phyloP scores from a whole-genome alignment of 2,113 vertebrate species.

The Tinamus guttatus region DNA sequence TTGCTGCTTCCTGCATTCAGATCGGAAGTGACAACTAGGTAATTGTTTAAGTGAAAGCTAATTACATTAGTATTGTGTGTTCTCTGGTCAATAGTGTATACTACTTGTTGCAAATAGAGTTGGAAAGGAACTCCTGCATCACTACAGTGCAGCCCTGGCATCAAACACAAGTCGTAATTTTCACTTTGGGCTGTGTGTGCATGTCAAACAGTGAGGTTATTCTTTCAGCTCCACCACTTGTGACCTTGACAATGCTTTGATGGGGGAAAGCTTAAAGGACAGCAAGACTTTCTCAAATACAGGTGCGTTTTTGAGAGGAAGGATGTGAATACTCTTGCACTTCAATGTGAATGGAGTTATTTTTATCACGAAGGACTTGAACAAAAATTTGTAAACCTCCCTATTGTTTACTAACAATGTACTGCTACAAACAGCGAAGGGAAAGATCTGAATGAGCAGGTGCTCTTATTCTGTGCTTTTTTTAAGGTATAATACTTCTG shows the following conservation, averaged over 20 bases:
- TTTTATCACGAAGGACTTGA: conserved; percentile 35
- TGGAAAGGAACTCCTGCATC: neutral
- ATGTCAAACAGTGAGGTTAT: neutral
- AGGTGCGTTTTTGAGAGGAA: neutral
- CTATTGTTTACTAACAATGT: conserved; percentile 65
- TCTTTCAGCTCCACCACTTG: neutral
- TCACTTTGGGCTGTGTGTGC: neutral
- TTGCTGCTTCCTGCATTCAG: conserved; percentile 34
- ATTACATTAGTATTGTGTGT: conserved; percentile 3
- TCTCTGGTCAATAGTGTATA: neutral
- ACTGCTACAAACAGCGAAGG: conserved; percentile 29
- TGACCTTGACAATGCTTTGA: neutral
- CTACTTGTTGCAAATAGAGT: neutral
- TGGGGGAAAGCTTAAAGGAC: neutral
- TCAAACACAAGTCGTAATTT: neutral
- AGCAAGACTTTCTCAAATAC: neutral
- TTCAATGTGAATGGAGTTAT: conserved; percentile 5
- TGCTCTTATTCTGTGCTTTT: conserved; percentile 17
- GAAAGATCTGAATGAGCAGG: conserved; percentile 14
- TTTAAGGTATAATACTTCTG: neutral
- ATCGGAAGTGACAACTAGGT: neutral
- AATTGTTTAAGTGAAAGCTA: conserved; percentile 54
- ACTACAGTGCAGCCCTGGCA: neutral
- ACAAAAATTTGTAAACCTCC: conserved; percentile 30
- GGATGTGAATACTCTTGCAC: neutral